These are phyloP conservation scores for Conopomorpha cramerella DNA, from an alignment of 1,140 invertebrate species.

Conservation along the genomic window DNA sequence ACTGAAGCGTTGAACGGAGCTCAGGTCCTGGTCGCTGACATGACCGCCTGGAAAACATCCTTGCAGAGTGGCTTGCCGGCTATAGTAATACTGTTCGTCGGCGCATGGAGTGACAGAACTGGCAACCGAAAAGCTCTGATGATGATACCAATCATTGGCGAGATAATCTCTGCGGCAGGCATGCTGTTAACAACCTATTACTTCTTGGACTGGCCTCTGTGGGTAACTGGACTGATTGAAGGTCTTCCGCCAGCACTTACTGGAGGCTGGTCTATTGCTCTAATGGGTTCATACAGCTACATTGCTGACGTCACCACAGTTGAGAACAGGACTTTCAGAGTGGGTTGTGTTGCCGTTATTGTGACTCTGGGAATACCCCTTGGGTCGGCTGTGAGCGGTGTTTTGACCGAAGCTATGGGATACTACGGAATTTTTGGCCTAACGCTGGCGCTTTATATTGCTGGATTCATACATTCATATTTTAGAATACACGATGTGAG, in stretches of 20 bases:
- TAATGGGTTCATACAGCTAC: conserved; percentile 63
- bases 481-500: conserved; percentile 35
- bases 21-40: conserved; percentile 56
- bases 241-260: conserved; percentile 55
- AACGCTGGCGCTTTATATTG: conserved; percentile 21
- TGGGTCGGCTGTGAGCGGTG: conserved; percentile 45
- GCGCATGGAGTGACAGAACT: conserved; percentile 66
- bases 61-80: conserved; percentile 62
- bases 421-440: conserved; percentile 51
- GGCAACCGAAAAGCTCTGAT: conserved; percentile 65
- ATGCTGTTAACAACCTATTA: conserved; percentile 59
- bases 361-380: conserved; percentile 48
- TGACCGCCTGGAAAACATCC: conserved; percentile 59
- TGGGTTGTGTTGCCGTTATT: conserved; percentile 61
- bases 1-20: conserved; percentile 32
- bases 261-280: conserved; percentile 55
- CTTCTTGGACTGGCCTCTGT: conserved; percentile 58
- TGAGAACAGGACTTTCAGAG: conserved; percentile 60
- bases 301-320: conserved; percentile 62
- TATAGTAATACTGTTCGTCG: conserved; percentile 63
- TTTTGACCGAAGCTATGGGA: conserved; percentile 40
- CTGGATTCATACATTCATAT: conserved; percentile 36
- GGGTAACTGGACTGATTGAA: conserved; percentile 57
- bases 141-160: conserved; percentile 60
- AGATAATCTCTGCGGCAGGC: conserved; percentile 43